Evolutionary conservation across 2,888 invertebrate species (phyloP).

Genomic region (Palloptera scutellata): DNA sequence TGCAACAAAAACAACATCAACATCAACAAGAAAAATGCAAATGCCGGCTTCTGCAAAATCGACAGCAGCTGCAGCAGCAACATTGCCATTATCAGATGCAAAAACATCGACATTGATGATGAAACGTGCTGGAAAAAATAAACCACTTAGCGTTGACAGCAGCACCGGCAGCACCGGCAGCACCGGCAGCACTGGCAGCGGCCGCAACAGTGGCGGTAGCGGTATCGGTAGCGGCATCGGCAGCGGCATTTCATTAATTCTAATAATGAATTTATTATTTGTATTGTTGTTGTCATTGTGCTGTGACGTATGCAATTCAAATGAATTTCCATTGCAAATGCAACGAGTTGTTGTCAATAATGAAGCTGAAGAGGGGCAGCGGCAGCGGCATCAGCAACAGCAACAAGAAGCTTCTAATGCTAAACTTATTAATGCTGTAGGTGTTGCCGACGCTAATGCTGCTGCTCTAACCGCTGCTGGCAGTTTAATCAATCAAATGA

Average conservation of each 20-base stretch:
- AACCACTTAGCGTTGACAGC: background rate
- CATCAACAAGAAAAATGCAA: conserved; percentile 4
- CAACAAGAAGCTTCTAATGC: too few relatives aligned
- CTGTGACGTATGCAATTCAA: conserved; percentile 50
- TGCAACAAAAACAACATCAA: conserved; percentile 1
- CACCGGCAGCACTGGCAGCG: too few relatives aligned
- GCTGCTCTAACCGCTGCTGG: too few relatives aligned
- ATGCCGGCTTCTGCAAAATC: background rate
- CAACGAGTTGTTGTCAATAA: background rate
- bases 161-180: too few relatives aligned
- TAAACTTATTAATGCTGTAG: too few relatives aligned
- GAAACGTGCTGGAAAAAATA: conserved; percentile 16
- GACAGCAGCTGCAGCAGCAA: conserved; percentile 3
- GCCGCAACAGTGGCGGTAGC: too few relatives aligned
- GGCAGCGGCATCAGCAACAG: background rate
- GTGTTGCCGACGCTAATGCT: too few relatives aligned
- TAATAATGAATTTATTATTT: conserved; percentile 46
- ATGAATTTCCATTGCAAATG: conserved; percentile 31
- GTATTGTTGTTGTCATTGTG: conserved; percentile 47
- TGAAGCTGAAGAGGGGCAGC: background rate
- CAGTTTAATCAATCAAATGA: too few relatives aligned
- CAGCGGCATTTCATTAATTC: conserved; percentile 44
- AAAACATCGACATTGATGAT: conserved; percentile 18
- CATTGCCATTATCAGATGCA: too few relatives aligned
- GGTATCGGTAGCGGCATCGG: too few relatives aligned